Evolutionary conservation across 1,140 invertebrate genomes (phyloP).

Genomic region (Drosophila truncata): DNA sequence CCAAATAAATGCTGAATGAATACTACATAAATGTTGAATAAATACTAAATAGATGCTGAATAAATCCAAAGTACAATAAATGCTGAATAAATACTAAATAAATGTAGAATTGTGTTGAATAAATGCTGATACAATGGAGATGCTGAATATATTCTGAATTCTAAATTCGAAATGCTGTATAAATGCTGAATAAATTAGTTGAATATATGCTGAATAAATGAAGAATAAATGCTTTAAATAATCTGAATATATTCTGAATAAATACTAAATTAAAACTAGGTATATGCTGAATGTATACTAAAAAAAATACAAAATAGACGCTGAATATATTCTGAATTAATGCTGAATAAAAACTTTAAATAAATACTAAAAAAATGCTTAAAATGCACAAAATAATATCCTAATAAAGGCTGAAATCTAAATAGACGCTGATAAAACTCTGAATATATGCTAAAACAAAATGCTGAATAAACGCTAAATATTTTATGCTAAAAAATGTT

Average conservation of each 20-base stretch:
- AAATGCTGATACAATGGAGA: background rate
- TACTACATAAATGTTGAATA: too few relatives aligned
- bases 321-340: background rate
- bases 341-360: background rate
- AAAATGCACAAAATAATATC: background rate
- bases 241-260: background rate
- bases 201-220: background rate
- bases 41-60: background rate
- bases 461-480: background rate
- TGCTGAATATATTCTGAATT: too few relatives aligned
- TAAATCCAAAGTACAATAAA: background rate
- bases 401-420: background rate
- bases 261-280: background rate
- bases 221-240: background rate
- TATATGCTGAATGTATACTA: background rate
- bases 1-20: background rate
- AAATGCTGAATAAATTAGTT: background rate
- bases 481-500: background rate
- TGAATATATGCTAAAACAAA: background rate
- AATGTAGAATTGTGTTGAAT: background rate
- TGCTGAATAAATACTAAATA: background rate
- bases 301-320: background rate
- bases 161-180: too few relatives aligned
- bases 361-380: background rate
- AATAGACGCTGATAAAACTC: background rate